Percentiles rank a stretch among this genome's conserved stretches.
These are phyloP conservation scores for Perca flavescens DNA, from an alignment of 2,113 vertebrate species.

Conservation along the genomic window DNA sequence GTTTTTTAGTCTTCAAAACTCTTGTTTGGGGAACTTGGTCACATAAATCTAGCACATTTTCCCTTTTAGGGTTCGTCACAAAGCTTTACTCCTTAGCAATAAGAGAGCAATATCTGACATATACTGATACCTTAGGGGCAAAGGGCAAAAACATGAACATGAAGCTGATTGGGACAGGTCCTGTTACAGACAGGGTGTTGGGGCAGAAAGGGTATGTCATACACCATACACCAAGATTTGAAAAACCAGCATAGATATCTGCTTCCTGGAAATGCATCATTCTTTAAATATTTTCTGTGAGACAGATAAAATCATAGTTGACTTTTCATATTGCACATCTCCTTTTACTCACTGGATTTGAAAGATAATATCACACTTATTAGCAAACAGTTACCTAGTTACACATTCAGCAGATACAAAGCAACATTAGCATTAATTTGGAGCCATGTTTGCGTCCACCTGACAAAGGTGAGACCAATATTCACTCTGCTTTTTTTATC, in stretches of 20 bases:
- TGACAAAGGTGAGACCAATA: background rate
- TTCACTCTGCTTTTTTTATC: background rate
- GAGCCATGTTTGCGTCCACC: background rate
- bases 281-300: background rate
- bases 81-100: background rate
- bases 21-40: background rate
- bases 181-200: background rate
- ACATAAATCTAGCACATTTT: conserved; percentile 9
- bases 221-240: background rate
- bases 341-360: background rate
- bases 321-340: conserved; percentile 1
- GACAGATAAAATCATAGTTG: conserved; percentile 34
- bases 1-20: background rate
- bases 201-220: background rate
- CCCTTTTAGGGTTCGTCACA: background rate
- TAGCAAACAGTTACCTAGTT: too few relatives aligned
- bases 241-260: background rate
- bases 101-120: background rate
- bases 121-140: background rate
- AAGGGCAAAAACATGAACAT: background rate
- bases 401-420: background rate
- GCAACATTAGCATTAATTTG: background rate
- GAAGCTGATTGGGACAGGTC: background rate
- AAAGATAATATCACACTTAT: conserved; percentile 24
- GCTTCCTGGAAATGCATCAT: background rate